Conservation (phyloP, 2,113 vertebrate species). For the Sclerurus mexicanus region DNA sequence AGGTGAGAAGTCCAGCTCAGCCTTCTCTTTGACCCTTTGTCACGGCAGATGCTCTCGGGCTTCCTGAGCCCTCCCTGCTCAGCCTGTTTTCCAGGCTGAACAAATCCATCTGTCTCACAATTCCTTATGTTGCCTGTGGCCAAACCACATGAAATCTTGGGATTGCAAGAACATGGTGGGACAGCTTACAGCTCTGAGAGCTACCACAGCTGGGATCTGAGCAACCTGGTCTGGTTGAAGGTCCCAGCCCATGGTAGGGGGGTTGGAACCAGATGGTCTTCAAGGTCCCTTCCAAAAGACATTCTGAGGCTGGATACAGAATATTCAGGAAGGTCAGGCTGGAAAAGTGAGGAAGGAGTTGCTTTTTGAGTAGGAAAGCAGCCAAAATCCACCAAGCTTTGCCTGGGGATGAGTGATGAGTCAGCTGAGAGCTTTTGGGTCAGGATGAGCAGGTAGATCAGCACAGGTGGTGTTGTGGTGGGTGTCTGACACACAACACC, state of each 20-base stretch:
- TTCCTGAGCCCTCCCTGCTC: neutral
- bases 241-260: neutral
- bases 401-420: neutral
- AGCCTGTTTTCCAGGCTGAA: neutral
- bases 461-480: neutral
- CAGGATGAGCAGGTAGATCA: neutral
- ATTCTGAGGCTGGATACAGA: neutral
- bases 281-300: neutral
- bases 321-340: neutral
- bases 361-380: neutral
- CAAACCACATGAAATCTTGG: neutral
- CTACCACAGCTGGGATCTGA: neutral
- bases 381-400: neutral
- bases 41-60: neutral
- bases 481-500: neutral
- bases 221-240: neutral
- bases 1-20: neutral
- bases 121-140: fast-evolving
- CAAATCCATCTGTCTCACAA: neutral
- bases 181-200: neutral
- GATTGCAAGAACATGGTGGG: neutral
- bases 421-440: neutral
- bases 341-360: neutral
- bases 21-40: neutral
- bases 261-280: neutral